phyloP scores from a whole-genome alignment of 2,113 vertebrate genomes.

The Crotophaga sulcirostris region DNA sequence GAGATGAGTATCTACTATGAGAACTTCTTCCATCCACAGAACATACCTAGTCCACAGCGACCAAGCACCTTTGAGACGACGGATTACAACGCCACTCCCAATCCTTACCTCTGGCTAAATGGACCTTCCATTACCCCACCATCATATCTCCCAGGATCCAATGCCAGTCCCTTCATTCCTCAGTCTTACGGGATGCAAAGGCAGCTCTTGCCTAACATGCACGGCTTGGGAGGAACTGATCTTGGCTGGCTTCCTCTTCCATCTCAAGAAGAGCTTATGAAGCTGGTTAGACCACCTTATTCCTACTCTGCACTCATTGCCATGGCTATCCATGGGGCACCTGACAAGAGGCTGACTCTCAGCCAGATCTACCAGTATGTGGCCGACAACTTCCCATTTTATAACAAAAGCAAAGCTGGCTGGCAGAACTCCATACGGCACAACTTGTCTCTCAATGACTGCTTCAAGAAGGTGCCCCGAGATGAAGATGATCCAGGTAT shows the following conservation, averaged over 20 bases:
- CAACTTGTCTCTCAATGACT: constrained; percentile 93
- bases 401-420: constrained; percentile 98
- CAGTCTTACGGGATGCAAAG: constrained; percentile 94
- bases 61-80: constrained; percentile 87
- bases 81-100: constrained; percentile 86
- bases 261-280: constrained; percentile 97
- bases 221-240: constrained; percentile 82
- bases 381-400: constrained; percentile 98
- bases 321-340: constrained; percentile 97
- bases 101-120: constrained; percentile 96
- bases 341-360: constrained; percentile 90
- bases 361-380: constrained; percentile 99
- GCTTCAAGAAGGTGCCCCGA: constrained; percentile 97
- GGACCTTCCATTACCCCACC: constrained; percentile 87
- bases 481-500: constrained; percentile 97
- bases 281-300: constrained; percentile 94
- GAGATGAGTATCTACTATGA: constrained; percentile 95
- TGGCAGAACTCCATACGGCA: constrained; percentile 96
- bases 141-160: constrained; percentile 84
- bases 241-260: constrained; percentile 95
- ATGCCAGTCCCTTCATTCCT: constrained; percentile 84
- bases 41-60: constrained; percentile 90
- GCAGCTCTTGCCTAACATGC: constrained; percentile 84
- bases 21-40: constrained; percentile 92
- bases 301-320: constrained; percentile 98